phyloP scores from a whole-genome alignment of 2,797 vertebrate species.

The Astyanax mexicanus region DNA sequence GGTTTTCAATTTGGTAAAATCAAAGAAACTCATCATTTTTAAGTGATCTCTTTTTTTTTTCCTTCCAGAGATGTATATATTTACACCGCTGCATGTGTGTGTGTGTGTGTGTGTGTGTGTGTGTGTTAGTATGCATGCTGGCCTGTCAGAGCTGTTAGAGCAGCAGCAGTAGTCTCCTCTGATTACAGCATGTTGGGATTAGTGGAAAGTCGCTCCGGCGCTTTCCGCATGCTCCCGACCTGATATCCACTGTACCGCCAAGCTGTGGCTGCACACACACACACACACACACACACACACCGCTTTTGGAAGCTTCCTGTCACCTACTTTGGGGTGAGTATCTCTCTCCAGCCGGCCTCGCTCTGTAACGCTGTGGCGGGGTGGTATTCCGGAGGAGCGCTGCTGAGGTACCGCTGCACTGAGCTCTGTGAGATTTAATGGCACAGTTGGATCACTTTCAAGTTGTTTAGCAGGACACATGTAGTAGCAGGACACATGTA shows the following conservation, averaged over 20 bases:
- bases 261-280: conserved; percentile 52
- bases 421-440: background rate
- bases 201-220: conserved; percentile 74
- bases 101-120: conserved; percentile 25
- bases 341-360: background rate
- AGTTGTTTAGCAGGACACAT: background rate
- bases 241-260: conserved; percentile 65
- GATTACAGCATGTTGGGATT: conserved; percentile 79
- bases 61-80: too few species aligned
- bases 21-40: too few species aligned
- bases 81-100: too few species aligned
- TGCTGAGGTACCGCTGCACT: background rate
- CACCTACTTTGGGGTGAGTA: background rate
- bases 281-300: background rate
- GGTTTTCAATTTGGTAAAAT: too few species aligned
- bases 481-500: background rate
- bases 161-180: conserved; percentile 68
- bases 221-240: conserved; percentile 76
- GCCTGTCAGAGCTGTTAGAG: too few species aligned
- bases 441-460: background rate
- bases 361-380: background rate
- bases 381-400: background rate
- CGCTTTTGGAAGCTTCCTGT: background rate
- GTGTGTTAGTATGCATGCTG: conserved; percentile 18
- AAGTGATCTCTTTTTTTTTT: too few species aligned